Conservation (phyloP, 1,140 invertebrate genomes). For the Tetragonula clypearis region DNA sequence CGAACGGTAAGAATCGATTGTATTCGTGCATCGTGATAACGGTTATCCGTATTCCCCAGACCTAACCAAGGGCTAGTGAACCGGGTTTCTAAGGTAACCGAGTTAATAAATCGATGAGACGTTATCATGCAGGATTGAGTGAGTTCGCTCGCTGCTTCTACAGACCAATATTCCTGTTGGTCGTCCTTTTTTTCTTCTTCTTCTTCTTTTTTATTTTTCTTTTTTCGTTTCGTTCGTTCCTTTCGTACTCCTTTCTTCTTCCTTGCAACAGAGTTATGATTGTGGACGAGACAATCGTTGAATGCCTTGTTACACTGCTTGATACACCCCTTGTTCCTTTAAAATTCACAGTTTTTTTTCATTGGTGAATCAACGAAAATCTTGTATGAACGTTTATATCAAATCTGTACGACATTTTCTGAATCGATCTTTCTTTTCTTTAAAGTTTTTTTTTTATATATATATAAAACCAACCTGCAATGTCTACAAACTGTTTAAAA, state of each 20-base stretch:
- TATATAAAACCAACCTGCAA: not conserved
- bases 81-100: constrained; percentile 61
- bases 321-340: not conserved
- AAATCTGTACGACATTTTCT: not conserved
- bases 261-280: constrained; percentile 14
- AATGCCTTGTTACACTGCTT: not conserved
- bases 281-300: constrained; percentile 11
- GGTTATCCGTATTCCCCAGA: constrained; percentile 31
- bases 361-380: not conserved
- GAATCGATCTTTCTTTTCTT: not conserved
- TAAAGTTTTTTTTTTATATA: no score
- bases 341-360: not conserved
- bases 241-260: not conserved
- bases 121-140: constrained; percentile 52
- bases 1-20: constrained; percentile 67
- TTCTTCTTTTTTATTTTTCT: not conserved
- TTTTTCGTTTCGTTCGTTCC: not conserved
- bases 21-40: constrained; percentile 58
- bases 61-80: constrained; percentile 8
- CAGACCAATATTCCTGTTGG: constrained; percentile 10
- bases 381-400: no score
- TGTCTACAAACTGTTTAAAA: not conserved
- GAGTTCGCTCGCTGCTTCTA: constrained; percentile 17
- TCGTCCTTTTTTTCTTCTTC: not conserved
- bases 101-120: constrained; percentile 64